Percentiles rank a stretch among this genome's conserved stretches.
phyloP scores from a whole-genome alignment of 1,140 invertebrate species.

The Linepithema humile region DNA sequence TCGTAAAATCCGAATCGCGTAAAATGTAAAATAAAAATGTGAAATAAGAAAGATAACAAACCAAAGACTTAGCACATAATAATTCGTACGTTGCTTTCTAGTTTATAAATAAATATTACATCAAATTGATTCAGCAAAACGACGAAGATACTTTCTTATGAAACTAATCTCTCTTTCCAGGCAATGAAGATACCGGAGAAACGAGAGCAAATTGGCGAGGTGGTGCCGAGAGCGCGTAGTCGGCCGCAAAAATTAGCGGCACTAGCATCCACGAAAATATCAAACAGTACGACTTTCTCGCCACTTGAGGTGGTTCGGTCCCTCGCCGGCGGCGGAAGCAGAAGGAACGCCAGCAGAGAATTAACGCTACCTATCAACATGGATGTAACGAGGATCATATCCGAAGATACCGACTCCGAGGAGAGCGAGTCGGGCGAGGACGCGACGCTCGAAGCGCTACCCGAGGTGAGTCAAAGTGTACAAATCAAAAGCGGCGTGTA shows the following conservation, averaged over 20 bases:
- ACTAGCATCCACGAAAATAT: conserved; percentile 86
- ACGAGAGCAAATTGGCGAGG: conserved; percentile 83
- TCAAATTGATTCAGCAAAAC: no score
- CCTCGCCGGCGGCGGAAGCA: conserved; percentile 84
- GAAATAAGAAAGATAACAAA: no score
- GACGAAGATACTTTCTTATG: no score
- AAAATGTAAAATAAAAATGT: neutral
- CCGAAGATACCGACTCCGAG: conserved; percentile 70
- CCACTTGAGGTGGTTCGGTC: conserved; percentile 84
- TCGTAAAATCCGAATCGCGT: neutral
- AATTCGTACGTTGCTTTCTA: neutral
- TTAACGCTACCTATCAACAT: conserved; percentile 87
- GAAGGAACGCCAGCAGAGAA: conserved; percentile 84
- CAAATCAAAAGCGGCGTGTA: neutral
- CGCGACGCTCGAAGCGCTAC: conserved; percentile 77
- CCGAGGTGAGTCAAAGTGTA: conserved; percentile 69
- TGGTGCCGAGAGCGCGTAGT: conserved; percentile 87
- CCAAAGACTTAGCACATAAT: neutral
- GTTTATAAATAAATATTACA: neutral
- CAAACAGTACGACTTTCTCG: conserved; percentile 72
- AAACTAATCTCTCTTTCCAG: conserved; percentile 56
- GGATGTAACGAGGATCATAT: conserved; percentile 87
- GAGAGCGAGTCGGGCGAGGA: conserved; percentile 77
- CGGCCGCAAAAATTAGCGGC: conserved; percentile 86
- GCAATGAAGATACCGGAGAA: conserved; percentile 67